These are phyloP conservation scores for Drosophila arawakana DNA, from an alignment of 1,140 invertebrate species.

Conservation along the genomic window DNA sequence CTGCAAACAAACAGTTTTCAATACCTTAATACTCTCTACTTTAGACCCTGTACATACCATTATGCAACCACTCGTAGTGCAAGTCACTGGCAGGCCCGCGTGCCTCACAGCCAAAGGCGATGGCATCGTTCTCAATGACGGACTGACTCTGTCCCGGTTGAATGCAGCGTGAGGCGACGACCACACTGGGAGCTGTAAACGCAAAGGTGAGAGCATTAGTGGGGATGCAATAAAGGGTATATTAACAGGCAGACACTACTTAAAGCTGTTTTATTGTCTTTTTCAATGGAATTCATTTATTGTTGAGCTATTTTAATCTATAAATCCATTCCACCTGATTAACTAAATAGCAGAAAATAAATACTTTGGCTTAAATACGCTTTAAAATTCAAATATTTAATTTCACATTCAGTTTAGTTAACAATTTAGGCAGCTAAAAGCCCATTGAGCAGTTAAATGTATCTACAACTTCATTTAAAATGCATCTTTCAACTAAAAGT, in stretches of 20 bases:
- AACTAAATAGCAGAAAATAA: too few species aligned
- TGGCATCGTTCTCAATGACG: slow-evolving; percentile 73
- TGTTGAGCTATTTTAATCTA: too few species aligned
- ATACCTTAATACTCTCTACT: not conserved
- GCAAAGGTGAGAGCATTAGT: slow-evolving; percentile 9
- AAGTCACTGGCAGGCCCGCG: slow-evolving; percentile 54
- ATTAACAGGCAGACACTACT: not conserved
- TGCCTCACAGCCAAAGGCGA: slow-evolving; percentile 70
- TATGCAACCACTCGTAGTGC: slow-evolving; percentile 80
- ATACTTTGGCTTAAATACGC: too few species aligned
- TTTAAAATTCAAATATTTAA: too few species aligned
- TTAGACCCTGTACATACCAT: slow-evolving; percentile 60
- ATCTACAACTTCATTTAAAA: too few species aligned
- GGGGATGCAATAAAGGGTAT: not conserved
- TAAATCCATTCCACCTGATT: too few species aligned
- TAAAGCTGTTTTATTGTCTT: not conserved
- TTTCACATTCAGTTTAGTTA: too few species aligned
- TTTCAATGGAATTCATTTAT: too few species aligned
- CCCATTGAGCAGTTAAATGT: too few species aligned
- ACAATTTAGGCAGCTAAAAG: too few species aligned
- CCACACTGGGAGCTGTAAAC: slow-evolving; percentile 48
- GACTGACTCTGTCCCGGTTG: slow-evolving; percentile 73
- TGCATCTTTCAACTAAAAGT: too few species aligned
- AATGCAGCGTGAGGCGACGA: slow-evolving; percentile 63
- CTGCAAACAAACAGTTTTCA: slow-evolving; percentile 54